These are phyloP conservation scores for Spilosoma lubricipeda DNA, from an alignment of 2,888 invertebrate genomes.

Conservation along the genomic window DNA sequence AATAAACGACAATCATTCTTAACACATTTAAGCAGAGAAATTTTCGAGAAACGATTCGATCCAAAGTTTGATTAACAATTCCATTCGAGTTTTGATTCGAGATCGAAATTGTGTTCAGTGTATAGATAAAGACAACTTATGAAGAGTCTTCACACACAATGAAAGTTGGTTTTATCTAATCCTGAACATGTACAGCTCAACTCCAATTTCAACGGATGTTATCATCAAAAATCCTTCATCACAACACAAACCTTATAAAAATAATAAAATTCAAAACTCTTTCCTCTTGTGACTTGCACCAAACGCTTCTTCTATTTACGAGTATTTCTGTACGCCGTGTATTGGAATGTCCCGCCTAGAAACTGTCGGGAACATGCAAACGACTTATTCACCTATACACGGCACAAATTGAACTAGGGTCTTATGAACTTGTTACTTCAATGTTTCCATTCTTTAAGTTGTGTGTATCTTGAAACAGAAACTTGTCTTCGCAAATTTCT, in stretches of 20 bases:
- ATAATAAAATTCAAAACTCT: not conserved
- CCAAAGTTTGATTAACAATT: too few species aligned
- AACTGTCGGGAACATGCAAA: conserved; percentile 54
- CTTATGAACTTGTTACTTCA: conserved; percentile 13
- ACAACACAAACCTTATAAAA: not conserved
- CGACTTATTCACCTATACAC: conserved; percentile 36
- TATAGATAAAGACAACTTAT: not conserved
- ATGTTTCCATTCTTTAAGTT: conserved; percentile 3
- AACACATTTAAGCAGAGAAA: too few species aligned
- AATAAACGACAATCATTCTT: not conserved
- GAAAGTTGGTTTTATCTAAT: not conserved
- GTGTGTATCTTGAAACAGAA: not conserved
- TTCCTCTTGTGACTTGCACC: conserved; percentile 20
- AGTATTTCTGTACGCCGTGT: conserved; percentile 34
- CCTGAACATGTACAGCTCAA: not conserved
- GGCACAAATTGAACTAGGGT: conserved; percentile 11
- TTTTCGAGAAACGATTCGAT: too few species aligned
- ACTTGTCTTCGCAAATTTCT: not conserved
- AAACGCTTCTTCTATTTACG: not conserved
- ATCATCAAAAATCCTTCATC: not conserved
- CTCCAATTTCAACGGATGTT: not conserved
- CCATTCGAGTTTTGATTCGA: too few species aligned
- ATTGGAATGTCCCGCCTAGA: conserved; percentile 48
- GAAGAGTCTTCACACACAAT: not conserved
- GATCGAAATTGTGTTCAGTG: too few species aligned